Evolutionary conservation across 2,113 vertebrate genomes (phyloP).

Genomic region (Strix uralensis): DNA sequence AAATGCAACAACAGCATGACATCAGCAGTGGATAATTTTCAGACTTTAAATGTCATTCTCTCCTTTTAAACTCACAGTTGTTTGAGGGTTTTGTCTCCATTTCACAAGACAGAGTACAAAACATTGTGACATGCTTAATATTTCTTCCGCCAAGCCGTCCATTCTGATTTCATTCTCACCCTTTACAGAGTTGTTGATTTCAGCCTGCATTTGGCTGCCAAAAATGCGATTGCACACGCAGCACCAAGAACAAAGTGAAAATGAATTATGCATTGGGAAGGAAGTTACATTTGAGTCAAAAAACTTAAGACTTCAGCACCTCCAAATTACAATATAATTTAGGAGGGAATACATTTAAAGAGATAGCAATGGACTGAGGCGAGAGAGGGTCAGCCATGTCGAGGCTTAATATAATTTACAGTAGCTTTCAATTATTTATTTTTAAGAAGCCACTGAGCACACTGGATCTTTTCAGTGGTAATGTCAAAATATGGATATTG

Average conservation of each 20-base stretch:
- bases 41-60: conserved; percentile 69
- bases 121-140: conserved; percentile 82
- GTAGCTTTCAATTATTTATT: conserved; percentile 79
- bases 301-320: conserved; percentile 80
- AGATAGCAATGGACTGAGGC: conserved; percentile 73
- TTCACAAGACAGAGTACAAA: conserved; percentile 78
- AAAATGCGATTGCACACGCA: conserved; percentile 74
- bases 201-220: conserved; percentile 79
- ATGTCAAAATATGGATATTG: conserved; percentile 77
- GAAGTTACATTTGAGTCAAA: conserved; percentile 77
- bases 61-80: conserved; percentile 68
- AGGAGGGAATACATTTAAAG: conserved; percentile 77
- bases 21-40: conserved; percentile 72
- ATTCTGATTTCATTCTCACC: conserved; percentile 79
- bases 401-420: conserved; percentile 73
- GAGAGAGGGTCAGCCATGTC: conserved; percentile 64
- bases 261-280: conserved; percentile 82
- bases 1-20: conserved; percentile 68
- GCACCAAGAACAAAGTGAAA: conserved; percentile 78
- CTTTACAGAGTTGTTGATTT: conserved; percentile 80
- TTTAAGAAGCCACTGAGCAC: conserved; percentile 76
- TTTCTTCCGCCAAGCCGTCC: conserved; percentile 78
- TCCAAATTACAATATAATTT: conserved; percentile 82
- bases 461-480: conserved; percentile 74
- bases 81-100: conserved; percentile 72